Base-by-base conservation (phyloP, 92 coral and sea anemone genomes). In the Epizoanthus ramosus region DNA sequence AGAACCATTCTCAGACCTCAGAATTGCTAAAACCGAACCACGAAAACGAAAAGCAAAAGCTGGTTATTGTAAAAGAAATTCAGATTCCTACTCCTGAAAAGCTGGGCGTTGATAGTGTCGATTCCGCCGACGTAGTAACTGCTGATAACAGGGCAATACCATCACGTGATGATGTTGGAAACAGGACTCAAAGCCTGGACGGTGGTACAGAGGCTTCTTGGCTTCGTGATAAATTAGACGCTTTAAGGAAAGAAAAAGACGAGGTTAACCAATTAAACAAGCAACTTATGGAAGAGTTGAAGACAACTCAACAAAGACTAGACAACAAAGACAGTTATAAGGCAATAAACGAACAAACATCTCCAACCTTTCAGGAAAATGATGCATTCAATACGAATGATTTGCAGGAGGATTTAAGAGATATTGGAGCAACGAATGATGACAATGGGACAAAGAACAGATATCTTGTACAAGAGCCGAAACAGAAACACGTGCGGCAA, bases 31-130 rank as follows among this genome's bases (percentile, higher is more conserved):
- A 80, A 45, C 58, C 35, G 6, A 14, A 59, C 54, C 23, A 67
- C 6, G 85, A 52, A 80, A 67, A 43, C 31, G 37, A 37, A 21
- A n/a, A 25, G 5, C 66, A 31, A 66, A 57, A 54, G 15, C 56
- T 69, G 57, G 76, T 66, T 21, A 19, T 69, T 31, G 76, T 66
- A 22, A 80, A 67, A 50, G 75, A 68, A 80, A 67, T 52, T 16
- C 25, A 50, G 5, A 2, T 67, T 6, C 85, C 85, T 13, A n/a
- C 82, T 1, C 57, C 43, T 5, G 70, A 77, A 61, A 41, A 41
- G 0, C 68, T 61, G 21, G 71, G 70, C 1, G 23, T 22, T 39
- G 69, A 75, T 75, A n/a, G 60, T 41, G 81, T 75, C 0, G 82
- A 77, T 57, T 21, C 71, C 1, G 69, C 14, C 54, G 54, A 50